A percentile compares a stretch with the other conserved stretches of the same genome.
Conservation (phyloP, 2,113 vertebrate species). For the Nanorana parkeri region DNA sequence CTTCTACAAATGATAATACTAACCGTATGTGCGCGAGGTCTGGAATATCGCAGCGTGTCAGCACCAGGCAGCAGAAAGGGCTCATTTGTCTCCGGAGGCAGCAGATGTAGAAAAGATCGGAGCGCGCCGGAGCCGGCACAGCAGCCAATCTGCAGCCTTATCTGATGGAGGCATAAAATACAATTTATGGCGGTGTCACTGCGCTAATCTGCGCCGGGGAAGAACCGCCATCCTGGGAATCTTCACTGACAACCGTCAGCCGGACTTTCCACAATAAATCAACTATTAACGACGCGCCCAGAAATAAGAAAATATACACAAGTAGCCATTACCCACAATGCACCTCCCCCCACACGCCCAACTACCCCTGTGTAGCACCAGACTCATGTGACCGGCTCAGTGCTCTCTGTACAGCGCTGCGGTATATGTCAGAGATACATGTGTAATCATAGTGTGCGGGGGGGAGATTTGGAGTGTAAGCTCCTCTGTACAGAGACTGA, state of each 20-base stretch:
- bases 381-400: too few species aligned
- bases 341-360: too few species aligned
- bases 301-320: too few species aligned
- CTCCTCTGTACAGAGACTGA: too few species aligned
- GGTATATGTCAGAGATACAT: too few species aligned
- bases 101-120: conserved; percentile 62
- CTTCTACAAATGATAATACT: conserved; percentile 82
- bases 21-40: conserved; percentile 78
- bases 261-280: too few species aligned
- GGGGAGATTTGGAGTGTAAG: too few species aligned
- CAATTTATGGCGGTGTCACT: conserved; percentile 27
- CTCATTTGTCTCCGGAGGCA: conserved; percentile 62
- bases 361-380: not conserved
- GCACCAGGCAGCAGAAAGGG: conserved; percentile 67
- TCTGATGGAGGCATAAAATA: conserved; percentile 59
- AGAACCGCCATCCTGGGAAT: not conserved
- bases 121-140: conserved; percentile 60
- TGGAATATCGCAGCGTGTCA: conserved; percentile 68
- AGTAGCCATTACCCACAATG: not conserved
- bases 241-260: too few species aligned
- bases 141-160: conserved; percentile 64
- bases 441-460: too few species aligned
- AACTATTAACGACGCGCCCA: too few species aligned
- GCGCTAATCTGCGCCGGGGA: not conserved
- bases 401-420: too few species aligned